Conservation (phyloP, 2,113 vertebrate species). For the Lampris incognitus region DNA sequence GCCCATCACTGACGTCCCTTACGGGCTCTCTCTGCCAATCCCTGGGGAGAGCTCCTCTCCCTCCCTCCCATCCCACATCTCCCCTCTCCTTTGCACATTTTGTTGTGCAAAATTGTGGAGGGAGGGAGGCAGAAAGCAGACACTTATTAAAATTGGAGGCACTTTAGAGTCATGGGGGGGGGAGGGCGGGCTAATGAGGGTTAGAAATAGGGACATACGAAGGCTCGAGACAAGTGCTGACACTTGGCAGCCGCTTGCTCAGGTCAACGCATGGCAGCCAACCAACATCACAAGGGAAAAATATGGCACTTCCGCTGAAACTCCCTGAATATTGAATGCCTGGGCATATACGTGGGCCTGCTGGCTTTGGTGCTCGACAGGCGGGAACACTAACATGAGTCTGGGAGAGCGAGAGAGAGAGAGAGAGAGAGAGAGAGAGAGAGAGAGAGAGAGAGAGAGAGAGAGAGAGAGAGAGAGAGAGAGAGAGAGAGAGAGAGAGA, state of each 20-base stretch:
- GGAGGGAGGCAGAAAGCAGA: constrained; percentile 4
- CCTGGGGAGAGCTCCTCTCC: constrained; percentile 8
- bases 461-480: constrained; percentile 3
- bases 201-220: background rate
- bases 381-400: background rate
- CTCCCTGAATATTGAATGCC: background rate
- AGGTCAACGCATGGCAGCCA: background rate
- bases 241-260: background rate
- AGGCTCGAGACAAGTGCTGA: background rate
- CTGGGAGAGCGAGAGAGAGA: constrained; percentile 1
- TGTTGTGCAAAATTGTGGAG: constrained; percentile 2
- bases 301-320: background rate
- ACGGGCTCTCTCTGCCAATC: constrained; percentile 35
- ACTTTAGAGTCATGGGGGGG: background rate
- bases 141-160: constrained; percentile 3
- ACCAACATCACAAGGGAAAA: background rate
- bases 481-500: background rate
- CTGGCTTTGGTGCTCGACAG: too few species aligned
- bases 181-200: background rate
- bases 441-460: background rate
- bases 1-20: constrained; percentile 1
- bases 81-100: background rate
- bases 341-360: background rate
- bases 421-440: background rate
- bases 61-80: constrained; percentile 14